phyloP scores from a whole-genome alignment of 2,888 invertebrate species.

The Campaea margaritaria region DNA sequence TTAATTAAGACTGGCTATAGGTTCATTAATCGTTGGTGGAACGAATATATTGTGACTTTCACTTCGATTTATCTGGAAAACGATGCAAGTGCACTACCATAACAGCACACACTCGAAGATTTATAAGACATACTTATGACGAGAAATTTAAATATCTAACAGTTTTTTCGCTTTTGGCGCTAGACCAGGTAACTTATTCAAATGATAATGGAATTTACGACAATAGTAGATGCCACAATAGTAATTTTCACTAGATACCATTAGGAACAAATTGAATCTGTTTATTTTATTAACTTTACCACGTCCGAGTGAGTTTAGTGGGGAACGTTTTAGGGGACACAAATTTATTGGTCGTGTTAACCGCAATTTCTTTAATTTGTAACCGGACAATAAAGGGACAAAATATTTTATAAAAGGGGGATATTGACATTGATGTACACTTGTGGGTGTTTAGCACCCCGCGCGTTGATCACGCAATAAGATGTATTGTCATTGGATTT shows the following conservation, averaged over 20 bases:
- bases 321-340: slow-evolving; percentile 42
- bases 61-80: slow-evolving; percentile 30
- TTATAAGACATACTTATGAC: no score
- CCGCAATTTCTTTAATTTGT: slow-evolving; percentile 50
- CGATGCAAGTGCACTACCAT: slow-evolving; percentile 1
- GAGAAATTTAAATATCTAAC: no score
- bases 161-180: no score
- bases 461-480: slow-evolving; percentile 28
- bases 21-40: slow-evolving; percentile 35
- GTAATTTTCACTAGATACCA: no score
- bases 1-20: slow-evolving; percentile 37
- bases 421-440: slow-evolving; percentile 47
- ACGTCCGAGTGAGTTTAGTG: slow-evolving; percentile 43
- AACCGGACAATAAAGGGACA: slow-evolving; percentile 45
- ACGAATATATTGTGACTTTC: slow-evolving; percentile 47
- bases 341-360: slow-evolving; percentile 54
- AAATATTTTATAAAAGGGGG: slow-evolving; percentile 48
- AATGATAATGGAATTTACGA: no score
- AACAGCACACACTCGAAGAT: no score
- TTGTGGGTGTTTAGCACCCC: slow-evolving; percentile 35
- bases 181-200: no score
- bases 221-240: no score
- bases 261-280: neutral
- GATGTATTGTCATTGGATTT: slow-evolving; percentile 17
- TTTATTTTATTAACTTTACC: slow-evolving; percentile 52